Evolutionary conservation across 2,113 vertebrate species (phyloP), one percentile per base, ranked within the genome.

Genomic region (Puffinus mauretanicus): DNA sequence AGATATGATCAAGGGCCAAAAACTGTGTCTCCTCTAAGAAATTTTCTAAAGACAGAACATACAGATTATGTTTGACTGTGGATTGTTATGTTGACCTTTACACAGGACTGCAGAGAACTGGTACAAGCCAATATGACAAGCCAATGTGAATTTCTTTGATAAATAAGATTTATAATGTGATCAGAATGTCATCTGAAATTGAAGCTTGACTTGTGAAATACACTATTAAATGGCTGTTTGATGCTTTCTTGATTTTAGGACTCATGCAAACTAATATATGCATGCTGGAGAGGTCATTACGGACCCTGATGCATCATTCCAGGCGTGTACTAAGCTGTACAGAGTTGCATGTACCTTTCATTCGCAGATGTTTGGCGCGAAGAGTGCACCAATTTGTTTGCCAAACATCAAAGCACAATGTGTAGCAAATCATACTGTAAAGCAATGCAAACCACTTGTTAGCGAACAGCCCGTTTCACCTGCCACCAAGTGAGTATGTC

Each of bases 171-270:
- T 51, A 30, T 21, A 85, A 58, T 72, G n/a, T 84, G 38, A 82
- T 81, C n/a, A 82, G 46, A 57, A 90, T 3, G 8, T 78, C 54
- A 75, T 75, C 22, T 95, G 75, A 87, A 88, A 81, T 62, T 73
- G 64, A 80, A 88, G 29, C 10, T 57, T 77, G 67, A 27, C 0
- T 0, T 82, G 34, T 93, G 58, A 78, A 91, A 62, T 90, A 21
- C 30, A 24, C 38, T 88, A 16, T 85, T 96, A 91, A 97, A 88
- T 36, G 15, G 16, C 22, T 95, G 40, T 96, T 91, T 55, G 38
- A 77, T 96, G 92, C 94, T 98, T 95, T 98, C 96, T 98, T 95
- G 97, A 82, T 98, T 98, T 96, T 96, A 98, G 98, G 98, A 97
- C 62, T 95, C 93, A 88, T 11, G 40, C 91, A 85, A 80, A 97